These are phyloP conservation scores for Sakesphorus luctuosus DNA, from an alignment of 2,113 vertebrate species.

Conservation along the genomic window DNA sequence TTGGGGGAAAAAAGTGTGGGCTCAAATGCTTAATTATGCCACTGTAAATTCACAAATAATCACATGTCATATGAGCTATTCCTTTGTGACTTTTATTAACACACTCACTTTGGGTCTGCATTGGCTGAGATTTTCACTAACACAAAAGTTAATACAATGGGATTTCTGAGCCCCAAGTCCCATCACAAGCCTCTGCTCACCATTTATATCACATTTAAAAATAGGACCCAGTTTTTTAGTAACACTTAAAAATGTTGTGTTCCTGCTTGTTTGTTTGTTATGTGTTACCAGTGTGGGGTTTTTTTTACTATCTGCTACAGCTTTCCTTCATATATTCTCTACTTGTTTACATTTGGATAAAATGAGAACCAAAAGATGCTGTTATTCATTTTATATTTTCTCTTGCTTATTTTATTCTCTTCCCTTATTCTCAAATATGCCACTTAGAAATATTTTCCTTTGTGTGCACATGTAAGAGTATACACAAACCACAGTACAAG, in stretches of 20 bases:
- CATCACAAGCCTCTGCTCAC: background rate
- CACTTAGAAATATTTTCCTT: background rate
- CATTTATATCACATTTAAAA: background rate
- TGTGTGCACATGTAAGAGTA: background rate
- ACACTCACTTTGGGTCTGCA: background rate
- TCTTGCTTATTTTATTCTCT: background rate
- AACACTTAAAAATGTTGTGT: background rate
- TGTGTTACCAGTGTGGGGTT: accelerated
- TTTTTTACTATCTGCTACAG: background rate
- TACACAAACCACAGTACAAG: background rate
- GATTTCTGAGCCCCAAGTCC: background rate
- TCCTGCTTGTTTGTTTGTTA: background rate
- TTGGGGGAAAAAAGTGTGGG: background rate
- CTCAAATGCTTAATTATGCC: background rate
- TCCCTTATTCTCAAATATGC: background rate
- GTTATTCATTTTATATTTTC: background rate
- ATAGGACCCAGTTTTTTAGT: background rate
- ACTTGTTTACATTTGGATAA: background rate
- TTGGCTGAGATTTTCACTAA: background rate
- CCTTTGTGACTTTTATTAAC: background rate
- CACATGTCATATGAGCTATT: background rate
- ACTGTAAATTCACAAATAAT: background rate
- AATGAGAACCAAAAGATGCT: background rate
- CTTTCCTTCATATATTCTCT: background rate
- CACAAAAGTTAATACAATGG: background rate